Conservation (phyloP, 1,140 invertebrate species). For the Steinernema khuongi region DNA sequence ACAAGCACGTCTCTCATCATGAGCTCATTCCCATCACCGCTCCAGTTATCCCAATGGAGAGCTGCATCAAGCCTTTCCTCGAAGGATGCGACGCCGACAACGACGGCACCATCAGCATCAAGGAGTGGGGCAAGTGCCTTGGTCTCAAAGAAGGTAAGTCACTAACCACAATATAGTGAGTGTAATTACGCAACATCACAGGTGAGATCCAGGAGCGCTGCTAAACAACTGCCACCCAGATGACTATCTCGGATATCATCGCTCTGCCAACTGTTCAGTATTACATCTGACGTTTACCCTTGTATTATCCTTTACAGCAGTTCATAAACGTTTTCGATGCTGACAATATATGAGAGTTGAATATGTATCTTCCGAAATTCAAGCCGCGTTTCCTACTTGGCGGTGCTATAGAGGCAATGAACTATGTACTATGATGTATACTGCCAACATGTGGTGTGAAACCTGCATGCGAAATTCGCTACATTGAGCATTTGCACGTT, state of each 20-base stretch:
- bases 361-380: no score
- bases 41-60: constrained; percentile 81
- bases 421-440: no score
- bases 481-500: no score
- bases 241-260: constrained; percentile 10
- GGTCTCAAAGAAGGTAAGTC: constrained; percentile 69
- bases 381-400: no score
- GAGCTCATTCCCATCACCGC: constrained; percentile 88
- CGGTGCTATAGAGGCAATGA: no score
- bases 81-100: constrained; percentile 77
- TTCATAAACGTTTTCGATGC: not conserved
- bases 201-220: constrained; percentile 58
- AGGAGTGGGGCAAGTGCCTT: constrained; percentile 85
- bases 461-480: no score
- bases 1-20: constrained; percentile 74
- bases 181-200: constrained; percentile 25
- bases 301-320: not conserved
- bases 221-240: constrained; percentile 33
- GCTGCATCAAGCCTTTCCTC: constrained; percentile 89
- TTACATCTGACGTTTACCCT: not conserved
- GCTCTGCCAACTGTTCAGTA: not conserved
- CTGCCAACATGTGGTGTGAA: no score
- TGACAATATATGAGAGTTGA: no score
- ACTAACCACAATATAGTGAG: not conserved
- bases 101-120: constrained; percentile 79